These are phyloP conservation scores for Amphibalanus amphitrite DNA, from an alignment of 1,140 invertebrate species.

Conservation along the genomic window DNA sequence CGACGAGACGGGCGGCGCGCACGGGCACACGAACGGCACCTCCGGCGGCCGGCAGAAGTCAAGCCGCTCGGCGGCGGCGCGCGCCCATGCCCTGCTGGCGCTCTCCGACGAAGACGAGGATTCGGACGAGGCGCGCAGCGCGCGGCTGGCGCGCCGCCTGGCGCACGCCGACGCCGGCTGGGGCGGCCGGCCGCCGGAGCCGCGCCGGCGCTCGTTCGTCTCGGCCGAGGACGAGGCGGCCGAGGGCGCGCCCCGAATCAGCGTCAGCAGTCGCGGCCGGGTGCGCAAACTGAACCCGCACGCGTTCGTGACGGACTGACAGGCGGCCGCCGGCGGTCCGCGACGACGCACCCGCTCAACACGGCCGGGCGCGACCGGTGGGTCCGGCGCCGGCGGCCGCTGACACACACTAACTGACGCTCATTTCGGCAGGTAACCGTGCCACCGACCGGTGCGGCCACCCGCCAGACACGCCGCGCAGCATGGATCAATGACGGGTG, in stretches of 20 bases:
- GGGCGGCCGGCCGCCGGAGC: constrained; percentile 9
- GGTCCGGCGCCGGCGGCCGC: no score
- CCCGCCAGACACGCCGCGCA: no score
- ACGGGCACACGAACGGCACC: constrained; percentile 13
- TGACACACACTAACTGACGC: no score
- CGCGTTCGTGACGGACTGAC: neutral
- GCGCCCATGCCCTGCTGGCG: neutral
- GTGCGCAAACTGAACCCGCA: constrained; percentile 16
- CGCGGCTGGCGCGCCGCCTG: constrained; percentile 10
- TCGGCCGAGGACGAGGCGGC: constrained; percentile 9
- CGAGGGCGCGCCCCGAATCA: constrained; percentile 12
- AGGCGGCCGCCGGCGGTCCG: no score
- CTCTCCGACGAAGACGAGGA: constrained; percentile 13
- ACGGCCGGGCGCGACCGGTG: no score
- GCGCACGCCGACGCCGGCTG: constrained; percentile 11
- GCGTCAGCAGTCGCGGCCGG: constrained; percentile 18
- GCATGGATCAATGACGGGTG: no score
- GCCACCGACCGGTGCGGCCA: no score
- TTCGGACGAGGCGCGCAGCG: constrained; percentile 8
- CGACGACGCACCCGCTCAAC: no score
- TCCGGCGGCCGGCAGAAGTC: neutral
- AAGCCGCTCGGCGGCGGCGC: neutral
- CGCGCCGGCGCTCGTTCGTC: constrained; percentile 7
- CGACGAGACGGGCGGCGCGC: constrained; percentile 12
- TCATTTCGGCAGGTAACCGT: no score